Conservation (phyloP, 1,140 invertebrate genomes). For the Drosophila navojoa region DNA sequence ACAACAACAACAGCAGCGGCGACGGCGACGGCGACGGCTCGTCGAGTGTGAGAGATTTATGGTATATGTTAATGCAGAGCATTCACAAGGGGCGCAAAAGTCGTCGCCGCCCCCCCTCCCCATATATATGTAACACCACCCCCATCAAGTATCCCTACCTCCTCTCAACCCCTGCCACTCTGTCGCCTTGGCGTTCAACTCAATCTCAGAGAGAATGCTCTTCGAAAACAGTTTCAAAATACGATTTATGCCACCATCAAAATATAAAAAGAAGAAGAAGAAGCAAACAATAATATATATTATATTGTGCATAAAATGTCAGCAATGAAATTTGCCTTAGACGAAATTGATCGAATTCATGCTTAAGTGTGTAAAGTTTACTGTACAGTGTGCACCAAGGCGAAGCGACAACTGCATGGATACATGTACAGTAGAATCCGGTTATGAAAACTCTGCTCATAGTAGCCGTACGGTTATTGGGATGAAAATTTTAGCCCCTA, state of each 20-base stretch:
- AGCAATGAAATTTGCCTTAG: conserved; percentile 19
- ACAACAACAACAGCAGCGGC: not conserved
- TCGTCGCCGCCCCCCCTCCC: not conserved
- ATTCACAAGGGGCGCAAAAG: not conserved
- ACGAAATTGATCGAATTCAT: conserved; percentile 9
- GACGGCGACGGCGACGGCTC: not conserved
- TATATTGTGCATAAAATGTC: conserved; percentile 14
- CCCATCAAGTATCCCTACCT: not conserved
- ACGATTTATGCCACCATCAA: conserved; percentile 41
- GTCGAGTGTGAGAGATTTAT: conserved; percentile 40
- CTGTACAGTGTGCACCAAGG: too few species aligned
- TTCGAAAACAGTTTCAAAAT: conserved; percentile 37
- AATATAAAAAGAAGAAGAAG: not conserved
- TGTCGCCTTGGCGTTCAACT: not conserved
- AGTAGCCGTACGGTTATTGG: too few species aligned
- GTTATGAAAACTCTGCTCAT: too few species aligned
- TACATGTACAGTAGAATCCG: too few species aligned
- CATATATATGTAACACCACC: not conserved
- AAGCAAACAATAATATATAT: too few species aligned
- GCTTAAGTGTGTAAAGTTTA: too few species aligned
- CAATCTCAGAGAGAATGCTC: conserved; percentile 26
- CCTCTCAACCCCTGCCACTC: not conserved
- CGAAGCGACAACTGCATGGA: too few species aligned
- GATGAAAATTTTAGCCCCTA: too few species aligned
- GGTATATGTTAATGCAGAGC: conserved; percentile 39